A percentile compares a stretch with the other conserved stretches of the same genome.
phyloP scores from a whole-genome alignment of 2,797 vertebrate species.

The Sciurus carolinensis region DNA sequence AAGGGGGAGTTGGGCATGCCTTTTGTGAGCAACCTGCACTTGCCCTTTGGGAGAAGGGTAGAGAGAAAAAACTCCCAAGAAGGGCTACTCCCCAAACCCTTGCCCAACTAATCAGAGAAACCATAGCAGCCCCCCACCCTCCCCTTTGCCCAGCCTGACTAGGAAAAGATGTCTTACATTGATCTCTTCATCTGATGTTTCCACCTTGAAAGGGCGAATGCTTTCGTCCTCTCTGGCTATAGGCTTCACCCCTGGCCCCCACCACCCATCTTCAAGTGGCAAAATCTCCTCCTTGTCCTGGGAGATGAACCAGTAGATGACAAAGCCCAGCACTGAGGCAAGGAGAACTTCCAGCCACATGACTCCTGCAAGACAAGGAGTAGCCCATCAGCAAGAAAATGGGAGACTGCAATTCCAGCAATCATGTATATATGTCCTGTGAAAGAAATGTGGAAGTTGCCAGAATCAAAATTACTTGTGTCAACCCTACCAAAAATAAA shows the following conservation, averaged over 20 bases:
- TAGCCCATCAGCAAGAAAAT: background rate
- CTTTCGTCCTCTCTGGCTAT: conserved; percentile 81
- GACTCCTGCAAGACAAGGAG: conserved; percentile 81
- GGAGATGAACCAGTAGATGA: conserved; percentile 86
- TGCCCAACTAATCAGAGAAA: background rate
- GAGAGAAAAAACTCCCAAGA: background rate
- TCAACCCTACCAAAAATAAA: background rate
- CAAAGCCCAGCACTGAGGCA: conserved; percentile 74
- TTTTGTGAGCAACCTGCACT: background rate
- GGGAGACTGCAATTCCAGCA: background rate
- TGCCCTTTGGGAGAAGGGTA: background rate
- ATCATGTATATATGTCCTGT: background rate
- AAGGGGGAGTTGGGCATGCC: background rate
- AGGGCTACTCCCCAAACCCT: too few species aligned
- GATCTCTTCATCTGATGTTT: conserved; percentile 89
- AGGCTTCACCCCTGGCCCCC: conserved; percentile 87
- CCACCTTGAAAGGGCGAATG: conserved; percentile 89
- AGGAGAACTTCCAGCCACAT: conserved; percentile 88
- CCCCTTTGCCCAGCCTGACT: background rate
- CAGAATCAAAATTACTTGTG: background rate
- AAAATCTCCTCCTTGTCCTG: conserved; percentile 86
- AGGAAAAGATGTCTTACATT: conserved; percentile 83
- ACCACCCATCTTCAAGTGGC: conserved; percentile 89
- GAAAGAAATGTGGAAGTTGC: background rate
- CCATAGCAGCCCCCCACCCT: fast-evolving